Evolutionary conservation across 2,888 invertebrate species (phyloP), one percentile per base, ranked within the genome.

Genomic region (Amphipyra tragopoginis): DNA sequence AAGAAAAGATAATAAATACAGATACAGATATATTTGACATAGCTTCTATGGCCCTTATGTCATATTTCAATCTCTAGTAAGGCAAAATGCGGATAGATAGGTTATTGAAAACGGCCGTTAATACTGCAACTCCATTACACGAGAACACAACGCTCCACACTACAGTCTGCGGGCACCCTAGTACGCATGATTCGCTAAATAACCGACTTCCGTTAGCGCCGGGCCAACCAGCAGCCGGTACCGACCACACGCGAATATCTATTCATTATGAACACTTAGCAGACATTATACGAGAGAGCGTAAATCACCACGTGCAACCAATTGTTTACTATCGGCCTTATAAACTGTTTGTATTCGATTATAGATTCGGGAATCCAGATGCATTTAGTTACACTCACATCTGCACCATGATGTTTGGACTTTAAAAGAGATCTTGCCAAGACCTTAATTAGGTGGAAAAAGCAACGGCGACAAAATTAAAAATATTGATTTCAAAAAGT

Each of bases 191-290:
- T 81, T 83, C 81, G 87, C 87, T 87, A 87, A 91, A 92, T 85
- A 87, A 85, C 83, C 82, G 80, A 88, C 89, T 86, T 91, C 92
- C 91, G 90, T 83, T 79, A 80, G 81, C 70, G 63, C 63, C 51
- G 21, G 51, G 26, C 61, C 70, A 72, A 71, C 73, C 71, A 75
- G 77, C 78, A 70, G 77, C 69, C 77, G 73, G 79, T 76, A 54
- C 34, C 83, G 85, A 87, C 89, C 90, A 85, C 88, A 89, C 86
- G 86, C 86, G 72, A 85, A 83, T 75, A 76, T 81, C 77, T 80
- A 82, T 81, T 80, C 79, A 80, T 81, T 80, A 80, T 66, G 42
- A 47, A 56, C 69, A 66, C 65, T 77, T 66, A 78, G 43, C 57
- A 65, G 74, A 62, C 70, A 65, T 72, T 70, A 74, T 52, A 69